phyloP scores from a whole-genome alignment of 2,113 vertebrate genomes.

The Cathartes aura region DNA sequence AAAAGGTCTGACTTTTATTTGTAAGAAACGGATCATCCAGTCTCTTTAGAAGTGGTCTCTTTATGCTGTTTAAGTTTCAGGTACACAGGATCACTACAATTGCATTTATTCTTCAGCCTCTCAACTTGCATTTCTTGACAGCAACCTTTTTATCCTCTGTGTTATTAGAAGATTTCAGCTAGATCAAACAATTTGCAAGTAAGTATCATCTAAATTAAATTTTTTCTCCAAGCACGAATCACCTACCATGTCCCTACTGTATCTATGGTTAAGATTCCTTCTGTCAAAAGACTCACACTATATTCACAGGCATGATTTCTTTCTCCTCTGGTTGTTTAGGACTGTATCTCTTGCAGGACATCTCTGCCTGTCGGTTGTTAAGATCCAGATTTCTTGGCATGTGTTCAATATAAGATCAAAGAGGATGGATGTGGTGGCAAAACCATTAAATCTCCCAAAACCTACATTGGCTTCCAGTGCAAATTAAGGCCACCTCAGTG shows the following conservation, averaged over 20 bases:
- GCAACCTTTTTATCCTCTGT: not conserved
- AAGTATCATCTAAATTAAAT: not conserved
- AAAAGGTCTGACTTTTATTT: not conserved
- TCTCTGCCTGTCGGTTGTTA: not conserved
- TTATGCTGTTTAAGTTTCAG: not conserved
- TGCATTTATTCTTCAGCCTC: not conserved
- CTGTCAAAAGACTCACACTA: not conserved
- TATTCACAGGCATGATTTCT: not conserved
- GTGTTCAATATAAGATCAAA: not conserved
- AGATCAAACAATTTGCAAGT: not conserved
- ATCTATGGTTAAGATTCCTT: not conserved
- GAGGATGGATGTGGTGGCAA: not conserved
- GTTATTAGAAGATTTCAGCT: not conserved
- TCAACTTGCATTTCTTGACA: not conserved
- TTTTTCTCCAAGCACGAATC: not conserved
- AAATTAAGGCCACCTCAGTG: not conserved
- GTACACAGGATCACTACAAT: not conserved
- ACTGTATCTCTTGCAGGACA: not conserved
- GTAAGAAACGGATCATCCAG: rapidly evolving
- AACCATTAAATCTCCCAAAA: not conserved
- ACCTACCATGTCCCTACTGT: not conserved
- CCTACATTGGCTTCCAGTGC: not conserved
- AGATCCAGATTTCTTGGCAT: not conserved
- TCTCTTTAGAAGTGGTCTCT: not conserved
- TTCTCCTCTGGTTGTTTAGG: not conserved